phyloP scores from a whole-genome alignment of 2,113 vertebrate species.

The Crotalus helleri region DNA sequence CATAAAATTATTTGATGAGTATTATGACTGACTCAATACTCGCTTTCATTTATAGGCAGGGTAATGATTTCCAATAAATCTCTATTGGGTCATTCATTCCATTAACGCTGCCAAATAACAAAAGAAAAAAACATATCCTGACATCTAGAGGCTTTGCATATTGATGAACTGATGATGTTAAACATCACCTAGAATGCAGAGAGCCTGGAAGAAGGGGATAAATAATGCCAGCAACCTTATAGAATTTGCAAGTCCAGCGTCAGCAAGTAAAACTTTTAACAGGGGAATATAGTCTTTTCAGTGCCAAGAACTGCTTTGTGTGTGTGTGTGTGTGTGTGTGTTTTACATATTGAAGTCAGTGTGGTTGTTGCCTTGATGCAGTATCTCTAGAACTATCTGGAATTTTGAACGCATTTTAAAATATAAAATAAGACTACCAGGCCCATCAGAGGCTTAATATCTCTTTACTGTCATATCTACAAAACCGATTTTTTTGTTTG shows the following conservation, averaged over 20 bases:
- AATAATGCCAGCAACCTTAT: background rate
- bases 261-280: background rate
- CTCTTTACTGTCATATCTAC: background rate
- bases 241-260: background rate
- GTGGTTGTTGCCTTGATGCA: background rate
- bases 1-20: constrained; percentile 51
- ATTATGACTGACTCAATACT: constrained; percentile 54
- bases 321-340: too few relatives aligned
- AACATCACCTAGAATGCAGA: constrained; percentile 12
- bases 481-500: background rate
- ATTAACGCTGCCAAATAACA: constrained; percentile 33
- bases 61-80: constrained; percentile 60
- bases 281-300: background rate
- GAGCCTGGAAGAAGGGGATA: constrained; percentile 9
- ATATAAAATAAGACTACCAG: background rate
- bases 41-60: constrained; percentile 53
- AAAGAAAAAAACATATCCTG: constrained; percentile 24
- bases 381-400: background rate
- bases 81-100: constrained; percentile 28
- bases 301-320: background rate
- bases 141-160: constrained; percentile 28
- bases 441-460: background rate
- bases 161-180: constrained; percentile 24
- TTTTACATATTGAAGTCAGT: background rate
- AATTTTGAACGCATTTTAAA: background rate